These are phyloP conservation scores for Pyrgus malvae DNA, from an alignment of 2,888 invertebrate genomes.

Conservation along the genomic window DNA sequence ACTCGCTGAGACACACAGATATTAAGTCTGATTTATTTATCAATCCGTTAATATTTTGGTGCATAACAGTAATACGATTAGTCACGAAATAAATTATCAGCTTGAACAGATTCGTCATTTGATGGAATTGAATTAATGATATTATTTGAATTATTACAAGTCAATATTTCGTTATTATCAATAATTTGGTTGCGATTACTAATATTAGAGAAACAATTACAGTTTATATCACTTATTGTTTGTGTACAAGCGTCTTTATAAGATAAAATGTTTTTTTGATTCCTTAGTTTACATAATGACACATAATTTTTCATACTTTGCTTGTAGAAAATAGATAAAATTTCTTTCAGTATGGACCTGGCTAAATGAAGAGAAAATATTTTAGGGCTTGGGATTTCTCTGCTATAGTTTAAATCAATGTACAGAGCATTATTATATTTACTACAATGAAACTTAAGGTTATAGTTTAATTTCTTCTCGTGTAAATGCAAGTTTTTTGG, in stretches of 20 bases:
- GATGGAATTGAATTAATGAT: too few species aligned
- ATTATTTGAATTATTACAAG: too few species aligned
- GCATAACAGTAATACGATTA: background rate
- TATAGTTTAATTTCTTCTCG: slow-evolving; percentile 6
- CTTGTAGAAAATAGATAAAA: background rate
- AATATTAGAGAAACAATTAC: too few species aligned
- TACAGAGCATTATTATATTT: background rate
- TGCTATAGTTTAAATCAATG: slow-evolving; percentile 3
- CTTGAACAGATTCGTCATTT: background rate
- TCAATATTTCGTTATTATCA: too few species aligned
- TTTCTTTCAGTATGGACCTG: background rate
- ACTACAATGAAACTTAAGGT: background rate
- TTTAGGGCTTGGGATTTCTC: background rate
- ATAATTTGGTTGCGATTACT: too few species aligned
- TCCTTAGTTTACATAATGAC: background rate
- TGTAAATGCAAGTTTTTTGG: background rate
- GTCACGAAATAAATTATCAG: background rate
- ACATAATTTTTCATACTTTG: background rate
- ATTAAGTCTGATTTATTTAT: background rate
- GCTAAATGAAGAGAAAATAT: background rate
- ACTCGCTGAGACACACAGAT: background rate
- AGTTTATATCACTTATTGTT: too few species aligned
- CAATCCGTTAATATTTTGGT: background rate
- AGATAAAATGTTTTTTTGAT: background rate
- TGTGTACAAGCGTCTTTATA: too few species aligned